Percentiles rank a stretch among this genome's conserved stretches.
phyloP scores from a whole-genome alignment of 2,113 vertebrate species.

The Epinephelus fuscoguttatus region DNA sequence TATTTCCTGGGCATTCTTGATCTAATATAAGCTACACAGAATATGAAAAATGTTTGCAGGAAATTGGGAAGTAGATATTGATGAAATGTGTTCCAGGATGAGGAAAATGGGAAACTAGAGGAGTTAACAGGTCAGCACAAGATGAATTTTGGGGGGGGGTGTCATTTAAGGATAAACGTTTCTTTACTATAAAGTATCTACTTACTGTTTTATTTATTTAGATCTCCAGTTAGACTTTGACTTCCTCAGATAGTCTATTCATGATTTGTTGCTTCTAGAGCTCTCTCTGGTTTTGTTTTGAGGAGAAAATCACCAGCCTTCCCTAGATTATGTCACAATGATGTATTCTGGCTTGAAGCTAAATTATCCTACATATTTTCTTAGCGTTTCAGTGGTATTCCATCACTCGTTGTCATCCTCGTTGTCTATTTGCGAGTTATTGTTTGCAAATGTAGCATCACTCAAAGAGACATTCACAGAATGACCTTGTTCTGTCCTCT shows the following conservation, averaged over 20 bases:
- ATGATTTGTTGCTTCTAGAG: slow-evolving; percentile 12
- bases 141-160: slow-evolving; percentile 7
- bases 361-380: slow-evolving; percentile 60
- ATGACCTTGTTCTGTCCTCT: slow-evolving; percentile 63
- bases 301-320: slow-evolving; percentile 40
- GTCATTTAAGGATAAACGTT: neutral
- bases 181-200: neutral
- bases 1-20: neutral
- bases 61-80: slow-evolving; percentile 21
- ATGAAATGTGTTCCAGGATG: slow-evolving; percentile 19
- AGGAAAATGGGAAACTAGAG: slow-evolving; percentile 1
- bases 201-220: slow-evolving; percentile 1
- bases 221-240: slow-evolving; percentile 1
- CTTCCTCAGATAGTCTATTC: neutral
- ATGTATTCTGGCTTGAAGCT: slow-evolving; percentile 63
- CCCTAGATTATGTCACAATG: slow-evolving; percentile 55
- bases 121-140: neutral
- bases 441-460: slow-evolving; percentile 51
- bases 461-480: slow-evolving; percentile 48
- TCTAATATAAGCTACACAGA: neutral
- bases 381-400: slow-evolving; percentile 35
- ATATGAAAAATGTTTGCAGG: slow-evolving; percentile 43
- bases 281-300: slow-evolving; percentile 19
- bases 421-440: slow-evolving; percentile 50
- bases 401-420: slow-evolving; percentile 50